A percentile compares a stretch with the other conserved stretches of the same genome.
Conservation (phyloP, 1,140 invertebrate species). For the Cherax destructor region DNA sequence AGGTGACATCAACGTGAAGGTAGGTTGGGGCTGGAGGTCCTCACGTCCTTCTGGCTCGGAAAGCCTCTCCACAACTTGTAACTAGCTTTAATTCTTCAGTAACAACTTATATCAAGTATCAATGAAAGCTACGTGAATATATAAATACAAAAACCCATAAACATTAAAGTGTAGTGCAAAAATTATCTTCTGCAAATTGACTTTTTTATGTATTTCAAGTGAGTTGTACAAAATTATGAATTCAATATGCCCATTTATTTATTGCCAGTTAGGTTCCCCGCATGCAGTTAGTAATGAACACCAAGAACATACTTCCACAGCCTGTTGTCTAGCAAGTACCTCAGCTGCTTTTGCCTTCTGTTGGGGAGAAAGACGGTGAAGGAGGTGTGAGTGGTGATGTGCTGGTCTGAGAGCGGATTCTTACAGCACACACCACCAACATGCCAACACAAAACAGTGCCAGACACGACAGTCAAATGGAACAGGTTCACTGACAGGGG, state of each 20-base stretch:
- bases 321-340: constrained; percentile 66
- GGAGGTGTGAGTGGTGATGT: constrained; percentile 35
- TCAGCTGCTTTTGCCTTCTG: constrained; percentile 65
- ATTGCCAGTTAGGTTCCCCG: constrained; percentile 23
- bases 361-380: constrained; percentile 48
- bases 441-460: constrained; percentile 20
- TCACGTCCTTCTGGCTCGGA: background rate
- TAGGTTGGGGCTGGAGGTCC: background rate
- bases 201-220: background rate
- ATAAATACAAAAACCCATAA: background rate
- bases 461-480: constrained; percentile 5
- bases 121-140: too few species aligned
- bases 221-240: too few species aligned
- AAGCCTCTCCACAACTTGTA: too few species aligned
- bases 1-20: constrained; percentile 37
- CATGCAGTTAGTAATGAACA: constrained; percentile 51
- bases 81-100: too few species aligned
- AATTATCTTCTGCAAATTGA: background rate
- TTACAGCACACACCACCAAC: constrained; percentile 45
- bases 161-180: too few species aligned
- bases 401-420: constrained; percentile 37
- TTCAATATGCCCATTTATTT: background rate
- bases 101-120: too few species aligned
- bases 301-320: constrained; percentile 66
- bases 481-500: background rate